These are phyloP conservation scores for Gymnoscopelus braueri DNA, from an alignment of 2,797 vertebrate species.

Conservation along the genomic window DNA sequence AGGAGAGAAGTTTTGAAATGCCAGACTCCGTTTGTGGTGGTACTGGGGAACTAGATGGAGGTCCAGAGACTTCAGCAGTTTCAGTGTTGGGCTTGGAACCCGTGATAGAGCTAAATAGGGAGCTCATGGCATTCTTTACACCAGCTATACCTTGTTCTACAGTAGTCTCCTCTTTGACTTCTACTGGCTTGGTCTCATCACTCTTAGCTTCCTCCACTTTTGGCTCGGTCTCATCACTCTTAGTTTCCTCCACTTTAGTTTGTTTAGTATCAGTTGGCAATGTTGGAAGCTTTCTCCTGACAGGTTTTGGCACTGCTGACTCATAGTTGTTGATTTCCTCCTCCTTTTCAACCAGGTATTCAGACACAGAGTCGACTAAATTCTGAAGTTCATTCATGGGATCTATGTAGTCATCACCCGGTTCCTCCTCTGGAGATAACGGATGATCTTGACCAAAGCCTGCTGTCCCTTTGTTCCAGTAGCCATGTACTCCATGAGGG, in stretches of 20 bases:
- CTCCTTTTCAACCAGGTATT: slow-evolving; percentile 95
- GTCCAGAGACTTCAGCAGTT: slow-evolving; percentile 66
- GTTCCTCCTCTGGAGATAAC: slow-evolving; percentile 79
- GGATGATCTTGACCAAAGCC: slow-evolving; percentile 54
- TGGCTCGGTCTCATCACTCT: slow-evolving; percentile 10
- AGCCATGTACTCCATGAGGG: slow-evolving; percentile 42
- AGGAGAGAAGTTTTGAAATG: slow-evolving; percentile 80
- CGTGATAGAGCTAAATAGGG: slow-evolving; percentile 82
- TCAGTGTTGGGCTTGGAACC: slow-evolving; percentile 83
- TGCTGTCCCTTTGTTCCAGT: slow-evolving; percentile 41
- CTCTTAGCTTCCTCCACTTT: slow-evolving; percentile 11
- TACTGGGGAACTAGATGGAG: slow-evolving; percentile 64
- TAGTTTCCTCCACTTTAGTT: neutral
- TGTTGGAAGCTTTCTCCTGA: slow-evolving; percentile 72
- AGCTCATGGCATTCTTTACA: slow-evolving; percentile 89
- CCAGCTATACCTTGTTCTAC: slow-evolving; percentile 76
- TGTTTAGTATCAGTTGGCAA: slow-evolving; percentile 61
- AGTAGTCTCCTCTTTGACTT: slow-evolving; percentile 67
- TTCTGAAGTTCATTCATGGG: slow-evolving; percentile 91
- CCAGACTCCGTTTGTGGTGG: slow-evolving; percentile 74
- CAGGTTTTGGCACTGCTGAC: slow-evolving; percentile 78
- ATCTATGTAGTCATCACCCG: slow-evolving; percentile 83
- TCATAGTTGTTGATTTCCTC: slow-evolving; percentile 92
- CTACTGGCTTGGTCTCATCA: slow-evolving; percentile 47
- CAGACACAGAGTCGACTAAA: slow-evolving; percentile 93